Base-by-base conservation (phyloP, 2,113 vertebrate species). In the Oxygymnocypris stewartii region DNA sequence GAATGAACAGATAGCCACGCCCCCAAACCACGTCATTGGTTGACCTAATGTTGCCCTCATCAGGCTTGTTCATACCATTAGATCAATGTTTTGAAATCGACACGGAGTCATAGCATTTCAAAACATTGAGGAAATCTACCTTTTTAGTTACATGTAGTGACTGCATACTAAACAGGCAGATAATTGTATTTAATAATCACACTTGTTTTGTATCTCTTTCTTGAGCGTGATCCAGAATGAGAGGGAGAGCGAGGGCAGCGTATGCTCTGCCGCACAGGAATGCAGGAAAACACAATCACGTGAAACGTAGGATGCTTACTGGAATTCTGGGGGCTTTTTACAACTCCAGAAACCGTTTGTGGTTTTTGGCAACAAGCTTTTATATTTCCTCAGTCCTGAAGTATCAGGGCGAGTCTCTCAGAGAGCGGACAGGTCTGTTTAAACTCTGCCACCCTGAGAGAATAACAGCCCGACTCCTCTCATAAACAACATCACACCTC, bases 211-310 rank as follows among this genome's bases (percentile, higher is more conserved):
- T 0, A 51, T 54, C 6, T 78, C 47, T 49, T 54, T 47, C 47
- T 42, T 12, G 28, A 31, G 20, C 4, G 6, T 74, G 47, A 51
- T 69, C n/a, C 18, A 16, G 67, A 54, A 73, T 57, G 6, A 80
- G 20, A 8, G 35, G 18, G 31, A 80, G 44, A 35, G 16, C 6
- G 35, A 61, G 14, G 71, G 84, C 57, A 20, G 59, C 31, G 23
- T 86, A 79, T 79, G 86, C 78, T 86, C 76, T 51, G 51, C 54
- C 63, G 42, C 42, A 74, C 35, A 87, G 89, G 89, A 91, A 91
- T 91, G 91, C 88, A 89, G 85, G 81, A 89, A 90, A 90, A 89
- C 88, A 89, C n/a, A 79, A 84, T 92, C 91, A 92, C 82, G 90
- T 90, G 90, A 90, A 82, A 87, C 51, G 85, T 83, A 88, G 89